Base-by-base conservation (phyloP, 2,797 vertebrate genomes). In the Rhinichthys osculus region DNA sequence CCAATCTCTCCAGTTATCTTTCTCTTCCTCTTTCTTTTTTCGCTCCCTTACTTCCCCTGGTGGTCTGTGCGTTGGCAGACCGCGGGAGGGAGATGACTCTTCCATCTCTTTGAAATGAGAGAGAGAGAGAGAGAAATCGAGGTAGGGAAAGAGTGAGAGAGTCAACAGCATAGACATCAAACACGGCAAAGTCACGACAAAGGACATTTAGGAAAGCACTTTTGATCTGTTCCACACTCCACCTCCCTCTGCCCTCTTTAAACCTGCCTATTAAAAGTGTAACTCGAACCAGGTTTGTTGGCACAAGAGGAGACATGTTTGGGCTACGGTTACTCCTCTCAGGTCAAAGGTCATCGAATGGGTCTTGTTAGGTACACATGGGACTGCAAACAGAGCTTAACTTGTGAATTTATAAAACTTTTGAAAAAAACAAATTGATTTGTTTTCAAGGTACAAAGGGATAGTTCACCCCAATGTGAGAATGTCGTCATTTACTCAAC, bases 231-330 rank as follows among this genome's bases (percentile, higher is more conserved):
- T 57, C 77, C 78, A 50, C 64, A 30, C 44, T 35, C 71, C 33
- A 77, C 52, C 67, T 78, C 82, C 74, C 72, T 82, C 78, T 84
- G 71, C 52, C 78, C 83, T 76, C 83, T 80, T 73, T 83, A 72
- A 76, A 40, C 81, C 52, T 69, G 59, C 78, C 89, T 87, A 66
- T 83, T 87, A 88, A 86, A 88, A 33, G 52, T 91, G 91, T 94
- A 94, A 94, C 93, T 90, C 85, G 91, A 95, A 87, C 90, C 93
- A 95, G 91, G 74, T 89, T 73, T 83, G 62, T 88, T 90, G 89
- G 82, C 85, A 89, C 90, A 91, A 90, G 90, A 89, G 88, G 88
- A 81, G 89, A 93, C 88, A 87, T 94, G 92, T 94, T 94, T 93
- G 90, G 92, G 90, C 89, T 94, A 83, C 83, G 87, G 92, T 92